Evolutionary conservation across 2,888 invertebrate genomes (phyloP), one percentile per base, ranked within the genome.

Genomic region (Dasysyrphus albostriatus): DNA sequence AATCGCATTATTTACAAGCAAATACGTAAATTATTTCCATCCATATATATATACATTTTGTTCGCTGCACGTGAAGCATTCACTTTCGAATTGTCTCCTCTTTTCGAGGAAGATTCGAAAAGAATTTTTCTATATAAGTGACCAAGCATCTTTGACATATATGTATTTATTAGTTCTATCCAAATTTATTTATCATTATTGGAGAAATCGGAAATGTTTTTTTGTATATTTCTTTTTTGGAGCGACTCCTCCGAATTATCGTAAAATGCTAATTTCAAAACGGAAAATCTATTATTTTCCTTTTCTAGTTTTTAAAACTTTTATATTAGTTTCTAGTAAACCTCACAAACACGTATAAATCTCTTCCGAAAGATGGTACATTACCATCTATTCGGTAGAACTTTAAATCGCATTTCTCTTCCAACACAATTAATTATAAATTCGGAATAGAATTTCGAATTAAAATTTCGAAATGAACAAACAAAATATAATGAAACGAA

Each of bases 321-420:
- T 85, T 69, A 63, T 77, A 73, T 72, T 84, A 85, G 75, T 81
- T 81, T 73, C 76, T 81, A 85, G 80, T 85, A 73, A 69, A 72
- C 39, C 56, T 47, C 49, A 72, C 75, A 63, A 49, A 42, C 49
- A 65, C 77, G 54, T 69, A 69, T 54, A 69, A 69, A 69, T 59
- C n/a, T 76, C 70, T 73, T 29, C 69, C 70, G 75, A 74, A 74
- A 78, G 85, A 74, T 83, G 87, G 87, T 87, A 87, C 78, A 87
- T 87, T 87, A 87, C 87, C 87, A 87, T 59, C 65, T 78, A 78
- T 70, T 14, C 70, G 87, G 58, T 39, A 72, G 77, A 82, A 59
- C 78, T 87, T 87, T 75, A 61, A 82, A 87, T 79, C 87, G 87
- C 87, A 87, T 83, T 83, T 87, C 87, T 87, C 87, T 87, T 83